Base-by-base conservation (phyloP, 1,140 invertebrate genomes). In the Cephus cinctus region DNA sequence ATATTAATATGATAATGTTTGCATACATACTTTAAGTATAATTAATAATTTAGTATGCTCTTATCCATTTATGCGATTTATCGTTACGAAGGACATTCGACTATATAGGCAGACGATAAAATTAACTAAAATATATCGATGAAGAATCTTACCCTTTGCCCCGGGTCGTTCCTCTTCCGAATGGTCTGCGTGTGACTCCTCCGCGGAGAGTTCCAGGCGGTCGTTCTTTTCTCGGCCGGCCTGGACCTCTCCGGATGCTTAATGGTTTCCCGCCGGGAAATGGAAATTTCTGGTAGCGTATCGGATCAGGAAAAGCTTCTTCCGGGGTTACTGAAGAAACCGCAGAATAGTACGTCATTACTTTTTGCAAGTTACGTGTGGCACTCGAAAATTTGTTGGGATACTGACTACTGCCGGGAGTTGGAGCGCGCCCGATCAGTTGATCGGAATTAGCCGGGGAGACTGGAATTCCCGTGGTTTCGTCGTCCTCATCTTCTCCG, bases 191-290 rank as follows among this genome's bases (percentile, higher is more conserved):
- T 18, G 63, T 53, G 35, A 57, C 58, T 27, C 62, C 58, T 46
- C 73, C 72, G 41, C 73, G 61, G 12, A 66, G 59, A 31, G 53
- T 43, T 46, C 71, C 72, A 42, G 59, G 66, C 47, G 71, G 72
- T 50, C 82, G 80, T 65, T 88, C 86, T 64, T 87, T 86, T 39
- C 85, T 76, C 3, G 86, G 87, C 56, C 87, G 74, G 2, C 86
- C 86, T 23, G 86, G 83, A 16, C 86, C 86, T 40, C 86, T 76
- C 54, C 85, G 79, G 43, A 85, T 81, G 44, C 79, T 81, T 38
- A 84, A 61, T 25, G 81, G 80, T 65, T 81, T 82, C 18, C 80
- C 80, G 42, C 78, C 75, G 63, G 74, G 73, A 27, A 75, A 57
- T 30, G 74, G 63, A 71, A 76, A 75, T 57, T 76, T 76, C 52